Conservation (phyloP, 2,113 vertebrate genomes). For the Melospiza melodia region DNA sequence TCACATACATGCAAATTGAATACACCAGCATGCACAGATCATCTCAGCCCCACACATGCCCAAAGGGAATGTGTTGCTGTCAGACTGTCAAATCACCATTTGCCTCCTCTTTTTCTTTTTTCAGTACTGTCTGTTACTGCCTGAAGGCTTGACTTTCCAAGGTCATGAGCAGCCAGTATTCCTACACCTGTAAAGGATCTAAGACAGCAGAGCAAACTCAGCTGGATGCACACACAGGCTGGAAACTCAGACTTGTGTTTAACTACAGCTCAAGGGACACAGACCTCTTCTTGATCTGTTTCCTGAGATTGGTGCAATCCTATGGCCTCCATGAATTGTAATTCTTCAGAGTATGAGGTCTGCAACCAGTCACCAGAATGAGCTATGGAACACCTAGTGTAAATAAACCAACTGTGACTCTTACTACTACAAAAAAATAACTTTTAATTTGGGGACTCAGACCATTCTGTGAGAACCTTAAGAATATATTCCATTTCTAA, state of each 20-base stretch:
- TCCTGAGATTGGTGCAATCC: background rate
- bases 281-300: background rate
- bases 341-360: background rate
- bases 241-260: background rate
- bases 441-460: background rate
- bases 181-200: background rate
- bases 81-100: conserved; percentile 13
- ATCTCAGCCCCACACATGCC: background rate
- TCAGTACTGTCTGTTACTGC: background rate
- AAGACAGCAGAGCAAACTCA: background rate
- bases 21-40: background rate
- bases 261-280: background rate
- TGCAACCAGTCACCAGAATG: background rate
- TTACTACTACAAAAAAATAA: background rate
- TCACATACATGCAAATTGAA: background rate
- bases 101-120: background rate
- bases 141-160: conserved; percentile 15
- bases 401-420: background rate
- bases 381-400: background rate
- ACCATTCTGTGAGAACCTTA: background rate
- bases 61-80: background rate
- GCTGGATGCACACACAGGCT: background rate
- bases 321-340: background rate
- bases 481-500: background rate
- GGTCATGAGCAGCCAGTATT: background rate